phyloP scores from a whole-genome alignment of 2,797 vertebrate genomes.

The Mormyrus hasselquistii region DNA sequence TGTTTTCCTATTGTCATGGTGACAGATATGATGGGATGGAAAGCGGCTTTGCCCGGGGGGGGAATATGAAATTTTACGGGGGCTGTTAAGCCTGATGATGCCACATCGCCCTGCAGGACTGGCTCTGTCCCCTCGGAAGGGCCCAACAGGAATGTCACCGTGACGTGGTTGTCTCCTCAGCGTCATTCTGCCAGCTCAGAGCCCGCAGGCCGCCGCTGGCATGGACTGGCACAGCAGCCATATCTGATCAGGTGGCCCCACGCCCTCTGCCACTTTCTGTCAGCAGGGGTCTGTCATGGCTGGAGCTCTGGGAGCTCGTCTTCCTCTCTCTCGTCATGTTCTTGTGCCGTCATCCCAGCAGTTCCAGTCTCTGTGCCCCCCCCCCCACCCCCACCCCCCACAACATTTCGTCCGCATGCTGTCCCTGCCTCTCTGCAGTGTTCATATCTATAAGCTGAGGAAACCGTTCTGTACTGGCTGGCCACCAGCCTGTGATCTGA shows the following conservation, averaged over 20 bases:
- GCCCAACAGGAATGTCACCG: background rate
- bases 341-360: background rate
- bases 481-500: background rate
- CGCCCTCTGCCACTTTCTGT: background rate
- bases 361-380: background rate
- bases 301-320: background rate
- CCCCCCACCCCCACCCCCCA: too few species aligned
- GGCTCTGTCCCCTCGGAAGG: background rate
- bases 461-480: background rate
- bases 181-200: background rate
- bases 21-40: background rate
- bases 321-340: too few species aligned
- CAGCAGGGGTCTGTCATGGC: background rate
- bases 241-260: background rate
- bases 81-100: background rate
- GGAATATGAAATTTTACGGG: background rate
- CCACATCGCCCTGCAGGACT: background rate
- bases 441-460: background rate
- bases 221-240: background rate
- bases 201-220: background rate
- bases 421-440: background rate
- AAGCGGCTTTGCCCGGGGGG: background rate
- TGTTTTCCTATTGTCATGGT: background rate
- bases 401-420: background rate
- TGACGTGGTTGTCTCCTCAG: background rate